Evolutionary conservation across 2,888 invertebrate genomes (phyloP).

Genomic region (Habrosyne pyritoides): DNA sequence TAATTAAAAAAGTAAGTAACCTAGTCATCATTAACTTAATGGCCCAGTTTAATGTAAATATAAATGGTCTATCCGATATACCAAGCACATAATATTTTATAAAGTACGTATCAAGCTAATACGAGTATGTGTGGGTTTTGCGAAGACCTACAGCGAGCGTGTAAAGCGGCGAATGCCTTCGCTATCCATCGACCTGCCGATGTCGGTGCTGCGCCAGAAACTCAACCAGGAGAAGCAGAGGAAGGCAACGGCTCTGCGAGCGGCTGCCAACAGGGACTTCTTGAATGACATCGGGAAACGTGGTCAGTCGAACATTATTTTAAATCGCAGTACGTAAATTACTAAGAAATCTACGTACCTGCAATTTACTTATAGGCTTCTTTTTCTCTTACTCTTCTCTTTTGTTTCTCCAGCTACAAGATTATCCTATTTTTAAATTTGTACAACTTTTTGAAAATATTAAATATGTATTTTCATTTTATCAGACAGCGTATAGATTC

Average conservation of each 20-base stretch:
- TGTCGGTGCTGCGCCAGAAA: slow-evolving; percentile 92
- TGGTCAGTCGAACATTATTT: slow-evolving; percentile 48
- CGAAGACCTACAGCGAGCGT: slow-evolving; percentile 69
- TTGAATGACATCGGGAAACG: slow-evolving; percentile 91
- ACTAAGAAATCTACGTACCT: not conserved
- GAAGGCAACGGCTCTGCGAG: slow-evolving; percentile 85
- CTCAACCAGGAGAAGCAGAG: slow-evolving; percentile 91
- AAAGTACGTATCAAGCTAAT: slow-evolving; percentile 27
- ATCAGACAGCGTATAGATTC: not conserved
- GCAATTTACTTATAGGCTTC: too few relatives aligned
- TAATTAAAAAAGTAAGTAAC: not conserved
- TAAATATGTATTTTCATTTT: not conserved
- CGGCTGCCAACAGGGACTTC: slow-evolving; percentile 86
- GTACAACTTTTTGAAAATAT: too few relatives aligned
- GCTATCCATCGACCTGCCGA: slow-evolving; percentile 92
- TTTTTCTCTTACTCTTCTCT: too few relatives aligned
- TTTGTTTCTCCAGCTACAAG: too few relatives aligned
- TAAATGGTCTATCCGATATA: not conserved
- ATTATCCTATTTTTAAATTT: too few relatives aligned
- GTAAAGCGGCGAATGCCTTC: slow-evolving; percentile 86
- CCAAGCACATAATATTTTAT: not conserved
- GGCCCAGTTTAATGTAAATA: not conserved
- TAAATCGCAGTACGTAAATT: not conserved
- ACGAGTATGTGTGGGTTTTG: slow-evolving; percentile 32
- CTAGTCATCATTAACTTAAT: not conserved